Evolutionary conservation across 2,797 vertebrate species (phyloP).

Genomic region (Sebastes kiyomatsui): DNA sequence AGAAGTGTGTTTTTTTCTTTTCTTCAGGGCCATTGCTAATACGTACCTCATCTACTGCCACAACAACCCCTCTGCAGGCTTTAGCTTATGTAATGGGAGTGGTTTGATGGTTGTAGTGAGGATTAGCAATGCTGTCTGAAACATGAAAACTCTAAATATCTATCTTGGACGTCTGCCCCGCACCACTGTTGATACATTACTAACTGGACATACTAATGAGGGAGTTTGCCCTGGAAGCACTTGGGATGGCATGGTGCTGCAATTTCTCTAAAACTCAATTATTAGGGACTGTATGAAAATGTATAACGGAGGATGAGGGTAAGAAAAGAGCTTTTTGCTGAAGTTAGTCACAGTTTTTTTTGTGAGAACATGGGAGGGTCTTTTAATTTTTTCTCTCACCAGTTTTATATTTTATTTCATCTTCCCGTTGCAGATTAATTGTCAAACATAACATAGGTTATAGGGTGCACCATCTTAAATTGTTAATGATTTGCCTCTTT

Average conservation of each 20-base stretch:
- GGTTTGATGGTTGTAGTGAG: slow-evolving; percentile 60
- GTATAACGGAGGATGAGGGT: not conserved
- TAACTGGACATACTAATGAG: slow-evolving; percentile 29
- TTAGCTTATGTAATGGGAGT: slow-evolving; percentile 62
- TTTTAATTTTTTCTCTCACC: not conserved
- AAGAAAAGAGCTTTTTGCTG: not conserved
- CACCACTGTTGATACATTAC: slow-evolving; percentile 4
- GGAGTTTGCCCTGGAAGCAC: not conserved
- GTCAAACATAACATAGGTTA: not conserved
- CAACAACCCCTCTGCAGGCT: slow-evolving; percentile 33
- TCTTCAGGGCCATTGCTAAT: slow-evolving; percentile 14
- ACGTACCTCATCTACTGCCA: slow-evolving; percentile 15
- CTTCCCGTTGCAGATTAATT: not conserved
- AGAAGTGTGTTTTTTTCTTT: not conserved
- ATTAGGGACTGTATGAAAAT: not conserved
- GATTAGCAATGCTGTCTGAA: slow-evolving; percentile 61
- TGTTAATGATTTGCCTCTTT: not conserved
- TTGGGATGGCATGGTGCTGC: not conserved
- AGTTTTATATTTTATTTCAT: not conserved
- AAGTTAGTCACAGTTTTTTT: not conserved
- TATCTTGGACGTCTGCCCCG: slow-evolving; percentile 58
- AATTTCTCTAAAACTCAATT: slow-evolving; percentile 2
- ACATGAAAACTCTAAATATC: slow-evolving; percentile 66
- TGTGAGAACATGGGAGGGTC: not conserved
- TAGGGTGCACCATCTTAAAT: not conserved